These are phyloP conservation scores for Eutolmus rufibarbis DNA, from an alignment of 2,888 invertebrate genomes.

Conservation along the genomic window DNA sequence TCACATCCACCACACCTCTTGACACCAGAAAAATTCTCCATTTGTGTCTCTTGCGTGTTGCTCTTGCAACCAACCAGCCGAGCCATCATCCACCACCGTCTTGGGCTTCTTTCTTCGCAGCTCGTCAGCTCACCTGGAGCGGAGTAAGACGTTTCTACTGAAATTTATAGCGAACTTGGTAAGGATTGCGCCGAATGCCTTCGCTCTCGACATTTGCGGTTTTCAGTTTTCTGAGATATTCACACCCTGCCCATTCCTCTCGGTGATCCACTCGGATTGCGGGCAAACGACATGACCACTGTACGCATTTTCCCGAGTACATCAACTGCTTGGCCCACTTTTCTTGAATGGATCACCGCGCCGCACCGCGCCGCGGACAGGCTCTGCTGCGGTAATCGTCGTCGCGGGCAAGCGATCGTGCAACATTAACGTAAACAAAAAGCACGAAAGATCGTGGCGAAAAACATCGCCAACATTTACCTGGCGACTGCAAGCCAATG, in stretches of 20 bases:
- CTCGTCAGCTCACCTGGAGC: background rate
- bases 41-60: background rate
- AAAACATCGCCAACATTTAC: background rate
- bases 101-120: background rate
- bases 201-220: conserved; percentile 4
- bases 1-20: conserved; percentile 29
- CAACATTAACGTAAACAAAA: conserved; percentile 8
- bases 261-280: background rate
- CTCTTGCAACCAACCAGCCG: background rate
- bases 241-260: background rate
- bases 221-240: conserved; percentile 1
- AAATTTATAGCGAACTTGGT: conserved; percentile 9
- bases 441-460: background rate
- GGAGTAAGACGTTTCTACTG: background rate
- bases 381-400: background rate
- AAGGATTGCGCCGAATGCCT: background rate
- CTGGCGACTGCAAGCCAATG: background rate
- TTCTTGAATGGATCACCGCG: conserved; percentile 3
- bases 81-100: background rate
- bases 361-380: background rate
- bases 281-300: conserved; percentile 11
- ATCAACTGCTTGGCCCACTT: conserved; percentile 22
- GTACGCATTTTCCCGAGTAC: conserved; percentile 25
- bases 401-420: background rate
- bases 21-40: conserved; percentile 15